Evolutionary conservation across 2,797 vertebrate species (phyloP), one percentile per base, ranked within the genome.

Genomic region (Thaleichthys pacificus): DNA sequence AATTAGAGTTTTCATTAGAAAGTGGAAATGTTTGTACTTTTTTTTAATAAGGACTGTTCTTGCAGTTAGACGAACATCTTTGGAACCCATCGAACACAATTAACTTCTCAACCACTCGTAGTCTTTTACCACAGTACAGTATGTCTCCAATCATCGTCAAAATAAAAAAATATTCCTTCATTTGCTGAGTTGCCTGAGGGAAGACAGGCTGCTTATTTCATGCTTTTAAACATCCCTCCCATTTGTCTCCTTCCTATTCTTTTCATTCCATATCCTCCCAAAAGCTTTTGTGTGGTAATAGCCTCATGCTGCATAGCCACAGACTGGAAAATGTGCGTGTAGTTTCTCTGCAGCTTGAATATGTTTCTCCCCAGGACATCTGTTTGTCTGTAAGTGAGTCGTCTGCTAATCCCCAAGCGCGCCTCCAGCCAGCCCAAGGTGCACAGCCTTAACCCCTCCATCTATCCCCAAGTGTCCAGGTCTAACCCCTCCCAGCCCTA

Each of bases 351-450:
- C 70, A 73, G 60, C 71, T 64, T 22, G 62, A 82, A 71, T 73
- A 21, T 47, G 8, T 65, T 75, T 75, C 61, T 61, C 35, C 21
- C 71, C 28, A 19, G 64, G 63, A 76, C 74, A 51, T 66, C 30
- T 75, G 75, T 68, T 26, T 54, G 60, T 30, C 57, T 62, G 56
- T 64, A 5, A 65, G 30, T 11, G 56, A 28, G 65, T 49, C n/a
- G 75, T 71, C 68, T 54, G 74, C 79, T 87, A 79, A 77, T 76
- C 71, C 77, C 80, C 63, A 71, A 8, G 65, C 73, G 66, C 79
- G 65, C 66, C 68, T 73, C 80, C 71, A 4, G 69, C 69, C 76
- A 80, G 68, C 62, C 64, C 72, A 69, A 54, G 65, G 68, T 38
- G 70, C 22, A 68, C 69, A 68, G 61, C 73, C 63, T 79, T 57